A percentile compares a stretch with the other conserved stretches of the same genome.
phyloP scores from a whole-genome alignment of 1,140 invertebrate genomes.

The Dufourea novaeangliae region DNA sequence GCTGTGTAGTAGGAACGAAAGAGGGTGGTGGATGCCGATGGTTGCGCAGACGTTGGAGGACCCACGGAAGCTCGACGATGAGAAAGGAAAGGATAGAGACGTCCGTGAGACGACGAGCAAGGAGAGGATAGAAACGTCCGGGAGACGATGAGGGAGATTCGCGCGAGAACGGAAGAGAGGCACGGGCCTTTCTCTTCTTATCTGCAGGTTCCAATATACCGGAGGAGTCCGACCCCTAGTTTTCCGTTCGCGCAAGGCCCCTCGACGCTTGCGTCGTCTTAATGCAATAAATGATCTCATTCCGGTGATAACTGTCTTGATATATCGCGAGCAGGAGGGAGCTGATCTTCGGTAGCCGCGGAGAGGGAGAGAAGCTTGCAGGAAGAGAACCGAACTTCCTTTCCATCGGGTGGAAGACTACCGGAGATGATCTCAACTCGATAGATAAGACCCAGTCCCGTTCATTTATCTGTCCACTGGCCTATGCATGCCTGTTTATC shows the following conservation, averaged over 20 bases:
- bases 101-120: conserved; percentile 20
- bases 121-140: conserved; percentile 14
- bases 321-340: conserved; percentile 68
- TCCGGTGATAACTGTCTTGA: conserved; percentile 77
- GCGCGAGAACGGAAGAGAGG: conserved; percentile 21
- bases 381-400: conserved; percentile 33
- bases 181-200: conserved; percentile 67
- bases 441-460: conserved; percentile 44
- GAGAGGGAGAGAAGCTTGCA: not conserved
- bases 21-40: conserved; percentile 3
- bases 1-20: no score
- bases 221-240: conserved; percentile 61
- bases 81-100: conserved; percentile 1
- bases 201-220: conserved; percentile 75
- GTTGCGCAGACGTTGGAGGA: conserved; percentile 12
- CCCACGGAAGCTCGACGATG: not conserved
- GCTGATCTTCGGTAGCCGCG: conserved; percentile 29
- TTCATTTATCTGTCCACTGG: conserved; percentile 42
- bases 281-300: conserved; percentile 79
- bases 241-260: conserved; percentile 60
- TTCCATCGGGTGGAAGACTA: conserved; percentile 21
- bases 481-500: conserved; percentile 28
- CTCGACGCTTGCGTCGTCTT: conserved; percentile 58
- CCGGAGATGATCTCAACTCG: conserved; percentile 31
- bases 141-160: conserved; percentile 8